Evolutionary conservation across 2,797 vertebrate species (phyloP).

Genomic region (Ceyx erithaca): DNA sequence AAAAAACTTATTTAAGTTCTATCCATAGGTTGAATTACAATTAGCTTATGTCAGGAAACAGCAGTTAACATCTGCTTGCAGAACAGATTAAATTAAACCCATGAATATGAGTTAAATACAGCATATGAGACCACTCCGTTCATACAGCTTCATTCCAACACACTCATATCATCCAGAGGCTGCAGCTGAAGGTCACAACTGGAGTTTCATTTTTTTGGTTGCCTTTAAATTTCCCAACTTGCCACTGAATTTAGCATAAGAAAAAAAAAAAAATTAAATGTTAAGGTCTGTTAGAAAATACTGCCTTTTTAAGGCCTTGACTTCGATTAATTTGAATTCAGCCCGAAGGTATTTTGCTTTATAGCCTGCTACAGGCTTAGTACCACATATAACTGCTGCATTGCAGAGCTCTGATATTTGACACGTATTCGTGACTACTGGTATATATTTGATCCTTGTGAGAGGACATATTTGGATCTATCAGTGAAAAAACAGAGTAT

Average conservation of each 20-base stretch:
- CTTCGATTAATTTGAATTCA: not conserved
- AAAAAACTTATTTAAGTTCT: not conserved
- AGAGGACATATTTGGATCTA: not conserved
- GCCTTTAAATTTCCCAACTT: not conserved
- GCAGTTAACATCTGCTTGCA: not conserved
- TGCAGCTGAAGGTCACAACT: not conserved
- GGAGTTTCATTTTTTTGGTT: not conserved
- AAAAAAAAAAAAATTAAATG: not conserved
- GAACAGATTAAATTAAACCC: slow-evolving; percentile 10
- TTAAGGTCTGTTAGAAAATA: not conserved
- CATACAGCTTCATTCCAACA: not conserved
- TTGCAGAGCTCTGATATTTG: slow-evolving; percentile 15
- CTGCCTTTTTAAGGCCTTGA: not conserved
- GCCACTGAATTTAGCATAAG: not conserved
- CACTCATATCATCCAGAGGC: not conserved
- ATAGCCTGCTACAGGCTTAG: not conserved
- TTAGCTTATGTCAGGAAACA: not conserved
- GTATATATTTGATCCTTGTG: not conserved
- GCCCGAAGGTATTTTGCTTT: slow-evolving; percentile 1
- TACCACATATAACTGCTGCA: not conserved
- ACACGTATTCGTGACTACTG: not conserved
- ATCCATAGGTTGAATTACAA: not conserved
- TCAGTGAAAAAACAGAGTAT: not conserved
- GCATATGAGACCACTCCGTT: not conserved
- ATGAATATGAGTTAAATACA: not conserved